Evolutionary conservation across 2,888 invertebrate genomes (phyloP), one percentile per base, ranked within the genome.

Genomic region (Macrophya alboannulata): DNA sequence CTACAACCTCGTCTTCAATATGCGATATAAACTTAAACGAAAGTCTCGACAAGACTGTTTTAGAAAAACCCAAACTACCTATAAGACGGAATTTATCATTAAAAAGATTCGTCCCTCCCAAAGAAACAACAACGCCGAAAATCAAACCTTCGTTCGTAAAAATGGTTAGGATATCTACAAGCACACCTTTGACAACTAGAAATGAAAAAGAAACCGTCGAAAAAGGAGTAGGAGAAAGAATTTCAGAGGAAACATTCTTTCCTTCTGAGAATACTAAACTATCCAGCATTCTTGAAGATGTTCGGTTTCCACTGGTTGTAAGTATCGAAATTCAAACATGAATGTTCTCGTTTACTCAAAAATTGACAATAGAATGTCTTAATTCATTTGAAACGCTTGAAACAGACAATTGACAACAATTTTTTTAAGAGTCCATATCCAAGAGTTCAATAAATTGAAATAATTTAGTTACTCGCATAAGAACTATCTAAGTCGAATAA

Each of bases 1-100:
- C 89, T 59, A 85, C 85, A 8, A 89, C 88, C 0, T 81, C n/a
- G 21, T 79, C 59, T 17, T 5, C 17, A 17, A 40, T 9, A 17
- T 59, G 37, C 17, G 37, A 82, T 43, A 17, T 10, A 43, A 43
- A 43, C 21, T 17, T 12, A 6, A 17, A 85, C 48, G 15, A 85
- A 25, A 17, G 17, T 51, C 1, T 71, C 84, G 25, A 86, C 51
- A 51, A 86, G 79, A 1, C 40, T 0, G 65, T 71, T 1, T 43
- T 31, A 5, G n/a, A 84, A 17, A 74, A 81, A 82, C 85, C 51
- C 51, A 10, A 45, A 10, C 12, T 45, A 25, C 21, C 72, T 25
- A 10, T 10, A 3, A 45, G 45, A 21, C 45, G 72, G 1, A 74
- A 45, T 45, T 43, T 77, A 9, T 55, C 77, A 9, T 31, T 55